These are phyloP conservation scores for Cariama cristata DNA, from an alignment of 2,113 vertebrate genomes.

Conservation along the genomic window DNA sequence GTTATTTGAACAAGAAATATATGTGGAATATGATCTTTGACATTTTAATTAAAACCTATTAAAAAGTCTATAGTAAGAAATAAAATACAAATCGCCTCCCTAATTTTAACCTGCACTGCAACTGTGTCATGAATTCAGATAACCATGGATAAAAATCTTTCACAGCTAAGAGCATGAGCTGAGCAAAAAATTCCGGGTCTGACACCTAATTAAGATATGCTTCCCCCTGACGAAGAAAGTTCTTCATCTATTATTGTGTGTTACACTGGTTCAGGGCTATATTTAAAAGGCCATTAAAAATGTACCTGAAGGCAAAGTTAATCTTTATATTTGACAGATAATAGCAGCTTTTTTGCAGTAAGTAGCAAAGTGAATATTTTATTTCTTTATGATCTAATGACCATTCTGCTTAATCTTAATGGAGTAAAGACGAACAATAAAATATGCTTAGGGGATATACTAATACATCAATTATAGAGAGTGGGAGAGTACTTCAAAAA, in stretches of 20 bases:
- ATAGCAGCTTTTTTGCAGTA: conserved; percentile 44
- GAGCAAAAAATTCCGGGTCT: background rate
- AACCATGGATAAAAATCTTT: background rate
- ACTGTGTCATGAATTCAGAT: background rate
- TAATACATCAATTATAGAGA: conserved; percentile 59
- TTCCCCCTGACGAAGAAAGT: conserved; percentile 5
- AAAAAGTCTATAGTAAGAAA: background rate
- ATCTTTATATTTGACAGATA: conserved; percentile 69
- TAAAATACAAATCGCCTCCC: background rate
- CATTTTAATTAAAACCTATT: conserved; percentile 44
- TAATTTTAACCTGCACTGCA: conserved; percentile 1
- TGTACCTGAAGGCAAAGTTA: conserved; percentile 64
- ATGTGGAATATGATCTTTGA: background rate
- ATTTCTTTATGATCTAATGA: conserved; percentile 69
- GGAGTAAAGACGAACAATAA: conserved; percentile 37
- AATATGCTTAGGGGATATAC: conserved; percentile 53
- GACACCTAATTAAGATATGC: conserved; percentile 43
- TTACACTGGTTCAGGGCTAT: background rate
- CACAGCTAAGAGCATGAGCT: background rate
- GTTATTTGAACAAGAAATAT: background rate
- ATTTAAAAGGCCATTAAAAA: conserved; percentile 67
- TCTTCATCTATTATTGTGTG: background rate
- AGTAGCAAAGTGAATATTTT: conserved; percentile 56
- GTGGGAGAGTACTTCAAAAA: conserved; percentile 44
- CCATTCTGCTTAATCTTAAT: conserved; percentile 62